A percentile compares a stretch with the other conserved stretches of the same genome.
phyloP scores from a whole-genome alignment of 2,797 vertebrate genomes.

The Galago senegalensis region DNA sequence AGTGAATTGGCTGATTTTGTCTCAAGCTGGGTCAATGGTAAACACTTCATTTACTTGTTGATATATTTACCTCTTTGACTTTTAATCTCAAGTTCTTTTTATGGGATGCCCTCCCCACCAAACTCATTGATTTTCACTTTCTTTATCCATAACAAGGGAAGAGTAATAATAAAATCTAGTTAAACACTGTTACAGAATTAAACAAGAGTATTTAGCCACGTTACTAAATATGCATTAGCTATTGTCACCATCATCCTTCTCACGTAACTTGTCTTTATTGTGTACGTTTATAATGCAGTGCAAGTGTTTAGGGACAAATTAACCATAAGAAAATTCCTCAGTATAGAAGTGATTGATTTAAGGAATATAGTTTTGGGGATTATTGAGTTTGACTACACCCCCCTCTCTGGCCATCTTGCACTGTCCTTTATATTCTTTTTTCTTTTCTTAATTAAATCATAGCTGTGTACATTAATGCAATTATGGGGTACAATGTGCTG shows the following conservation, averaged over 20 bases:
- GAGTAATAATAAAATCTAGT: background rate
- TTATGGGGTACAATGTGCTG: too few relatives aligned
- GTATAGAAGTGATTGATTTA: background rate
- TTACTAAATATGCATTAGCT: background rate
- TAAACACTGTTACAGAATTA: background rate
- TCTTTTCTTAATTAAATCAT: too few relatives aligned
- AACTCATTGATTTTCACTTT: conserved; percentile 7
- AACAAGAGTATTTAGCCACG: conserved; percentile 29
- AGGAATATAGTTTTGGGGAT: background rate
- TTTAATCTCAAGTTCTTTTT: background rate
- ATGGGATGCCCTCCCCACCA: background rate
- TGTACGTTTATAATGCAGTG: background rate
- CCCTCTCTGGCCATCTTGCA: background rate
- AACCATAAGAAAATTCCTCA: background rate
- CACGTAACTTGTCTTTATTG: background rate
- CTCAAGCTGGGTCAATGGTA: background rate
- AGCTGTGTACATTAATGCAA: too few relatives aligned
- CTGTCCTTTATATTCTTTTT: background rate
- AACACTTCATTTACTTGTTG: background rate
- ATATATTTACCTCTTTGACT: background rate
- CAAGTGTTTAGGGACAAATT: background rate
- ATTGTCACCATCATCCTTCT: background rate
- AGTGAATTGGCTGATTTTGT: background rate
- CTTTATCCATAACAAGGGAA: conserved; percentile 26
- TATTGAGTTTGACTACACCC: background rate